phyloP scores from a whole-genome alignment of 2,797 vertebrate species.

The Zalophus californianus region DNA sequence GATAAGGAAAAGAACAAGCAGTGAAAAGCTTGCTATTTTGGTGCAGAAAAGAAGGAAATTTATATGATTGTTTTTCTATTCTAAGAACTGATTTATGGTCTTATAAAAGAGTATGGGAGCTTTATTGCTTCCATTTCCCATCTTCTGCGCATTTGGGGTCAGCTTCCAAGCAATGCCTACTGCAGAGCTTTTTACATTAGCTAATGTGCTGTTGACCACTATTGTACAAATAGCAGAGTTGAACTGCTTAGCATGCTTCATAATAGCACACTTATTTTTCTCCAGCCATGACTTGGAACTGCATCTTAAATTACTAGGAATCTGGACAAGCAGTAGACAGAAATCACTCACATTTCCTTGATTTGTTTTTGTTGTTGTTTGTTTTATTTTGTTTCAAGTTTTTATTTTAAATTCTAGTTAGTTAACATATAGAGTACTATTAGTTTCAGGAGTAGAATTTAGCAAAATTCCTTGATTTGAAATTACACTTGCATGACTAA shows the following conservation, averaged over 20 bases:
- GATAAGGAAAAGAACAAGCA: constrained; percentile 73
- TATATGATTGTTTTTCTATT: constrained; percentile 64
- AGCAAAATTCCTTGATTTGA: background rate
- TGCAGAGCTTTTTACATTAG: background rate
- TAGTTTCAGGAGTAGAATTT: background rate
- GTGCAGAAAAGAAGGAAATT: constrained; percentile 47
- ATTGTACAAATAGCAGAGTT: background rate
- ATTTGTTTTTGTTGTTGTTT: background rate
- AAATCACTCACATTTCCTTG: background rate
- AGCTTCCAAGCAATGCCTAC: background rate
- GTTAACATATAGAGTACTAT: background rate
- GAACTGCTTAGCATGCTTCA: background rate
- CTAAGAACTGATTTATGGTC: constrained; percentile 76
- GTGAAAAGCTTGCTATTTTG: constrained; percentile 61
- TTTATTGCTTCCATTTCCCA: constrained; percentile 44
- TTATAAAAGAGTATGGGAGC: background rate
- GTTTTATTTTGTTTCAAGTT: background rate
- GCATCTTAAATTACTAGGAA: background rate
- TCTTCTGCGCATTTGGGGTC: constrained; percentile 28
- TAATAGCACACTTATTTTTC: background rate
- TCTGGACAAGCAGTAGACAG: background rate
- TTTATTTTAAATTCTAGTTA: background rate
- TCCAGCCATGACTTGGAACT: background rate
- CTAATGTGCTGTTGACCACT: background rate
- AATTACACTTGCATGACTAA: background rate